Evolutionary conservation across 2,888 invertebrate species (phyloP).

Genomic region (Microctonus brassicae): DNA sequence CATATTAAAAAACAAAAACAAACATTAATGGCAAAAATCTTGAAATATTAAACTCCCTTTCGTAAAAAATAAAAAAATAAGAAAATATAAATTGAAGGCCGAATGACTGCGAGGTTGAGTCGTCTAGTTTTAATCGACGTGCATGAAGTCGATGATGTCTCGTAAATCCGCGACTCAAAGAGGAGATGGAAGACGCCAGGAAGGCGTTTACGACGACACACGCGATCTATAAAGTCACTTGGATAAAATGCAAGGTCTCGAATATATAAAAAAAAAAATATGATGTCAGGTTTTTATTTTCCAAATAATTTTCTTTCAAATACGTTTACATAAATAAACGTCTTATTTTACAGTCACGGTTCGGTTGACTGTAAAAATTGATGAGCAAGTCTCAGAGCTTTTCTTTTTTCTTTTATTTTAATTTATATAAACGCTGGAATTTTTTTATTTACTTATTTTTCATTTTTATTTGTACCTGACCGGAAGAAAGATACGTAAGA

Average conservation of each 20-base stretch:
- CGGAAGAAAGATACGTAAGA: background rate
- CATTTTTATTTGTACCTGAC: background rate
- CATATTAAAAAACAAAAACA: too few relatives aligned
- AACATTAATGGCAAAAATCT: too few relatives aligned
- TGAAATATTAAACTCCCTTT: background rate
- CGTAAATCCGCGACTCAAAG: constrained; percentile 40
- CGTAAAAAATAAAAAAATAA: background rate
- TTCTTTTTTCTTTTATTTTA: background rate
- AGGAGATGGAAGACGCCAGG: constrained; percentile 5
- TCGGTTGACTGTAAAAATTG: background rate
- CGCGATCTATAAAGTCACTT: constrained; percentile 42
- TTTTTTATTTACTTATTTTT: background rate
- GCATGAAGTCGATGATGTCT: constrained; percentile 33
- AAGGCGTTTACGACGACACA: constrained; percentile 46
- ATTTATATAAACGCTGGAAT: background rate
- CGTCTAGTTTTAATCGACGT: constrained; percentile 41
- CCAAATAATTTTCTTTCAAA: background rate
- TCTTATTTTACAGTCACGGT: background rate
- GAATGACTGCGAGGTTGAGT: background rate
- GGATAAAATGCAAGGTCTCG: constrained; percentile 5
- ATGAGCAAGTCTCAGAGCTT: background rate
- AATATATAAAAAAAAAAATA: background rate
- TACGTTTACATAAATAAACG: background rate
- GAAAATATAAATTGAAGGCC: background rate
- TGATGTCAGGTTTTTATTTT: background rate